These are phyloP conservation scores for Acanthopagrus latus DNA, from an alignment of 2,797 vertebrate species.

Conservation along the genomic window DNA sequence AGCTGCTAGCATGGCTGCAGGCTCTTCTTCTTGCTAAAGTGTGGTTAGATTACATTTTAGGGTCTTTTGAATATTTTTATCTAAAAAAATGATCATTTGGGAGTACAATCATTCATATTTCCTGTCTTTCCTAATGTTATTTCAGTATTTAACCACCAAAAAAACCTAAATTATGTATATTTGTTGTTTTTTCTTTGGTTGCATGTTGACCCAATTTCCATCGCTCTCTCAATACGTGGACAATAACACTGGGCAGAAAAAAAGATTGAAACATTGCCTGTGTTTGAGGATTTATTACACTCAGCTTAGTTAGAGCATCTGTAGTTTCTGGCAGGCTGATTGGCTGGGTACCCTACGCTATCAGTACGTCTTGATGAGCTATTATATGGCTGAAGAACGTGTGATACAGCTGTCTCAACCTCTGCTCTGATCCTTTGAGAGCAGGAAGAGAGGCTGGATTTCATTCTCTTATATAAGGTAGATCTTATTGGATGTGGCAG, in stretches of 20 bases:
- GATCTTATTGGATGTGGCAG: conserved; percentile 83
- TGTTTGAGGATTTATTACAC: conserved; percentile 11
- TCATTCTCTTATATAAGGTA: conserved; percentile 71
- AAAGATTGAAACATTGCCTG: not conserved
- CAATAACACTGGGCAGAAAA: not conserved
- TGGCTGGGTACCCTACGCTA: conserved; percentile 25
- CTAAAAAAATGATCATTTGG: not conserved
- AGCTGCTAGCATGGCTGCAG: not conserved
- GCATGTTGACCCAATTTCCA: not conserved
- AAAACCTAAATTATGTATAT: not conserved
- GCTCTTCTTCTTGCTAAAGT: too few species aligned
- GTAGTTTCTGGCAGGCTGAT: conserved; percentile 20
- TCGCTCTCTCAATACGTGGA: not conserved
- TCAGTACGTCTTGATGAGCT: conserved; percentile 45
- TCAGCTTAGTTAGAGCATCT: conserved; percentile 9
- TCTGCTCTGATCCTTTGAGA: conserved; percentile 59
- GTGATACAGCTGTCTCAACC: conserved; percentile 65
- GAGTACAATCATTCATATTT: not conserved
- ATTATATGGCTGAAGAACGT: conserved; percentile 42
- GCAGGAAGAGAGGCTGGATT: conserved; percentile 50
- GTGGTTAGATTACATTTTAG: not conserved
- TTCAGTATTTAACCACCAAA: conserved; percentile 1
- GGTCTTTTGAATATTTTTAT: not conserved
- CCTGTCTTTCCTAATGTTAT: not conserved
- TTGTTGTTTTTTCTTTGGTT: not conserved